These are phyloP conservation scores for Steinernema khuongi DNA, from an alignment of 1,140 invertebrate species.

Conservation along the genomic window DNA sequence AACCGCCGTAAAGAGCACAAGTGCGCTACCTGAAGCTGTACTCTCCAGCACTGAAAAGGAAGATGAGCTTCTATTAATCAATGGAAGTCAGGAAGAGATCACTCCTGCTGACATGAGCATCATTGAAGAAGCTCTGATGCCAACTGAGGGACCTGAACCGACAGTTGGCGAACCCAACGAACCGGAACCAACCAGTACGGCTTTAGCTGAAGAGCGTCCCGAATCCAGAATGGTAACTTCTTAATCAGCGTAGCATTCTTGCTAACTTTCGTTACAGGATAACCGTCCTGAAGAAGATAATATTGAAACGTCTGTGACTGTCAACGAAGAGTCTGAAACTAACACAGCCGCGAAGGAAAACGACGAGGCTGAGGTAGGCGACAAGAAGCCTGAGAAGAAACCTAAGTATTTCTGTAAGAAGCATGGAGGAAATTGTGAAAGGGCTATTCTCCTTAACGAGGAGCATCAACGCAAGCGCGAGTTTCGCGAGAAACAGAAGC, in stretches of 20 bases:
- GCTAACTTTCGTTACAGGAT: not conserved
- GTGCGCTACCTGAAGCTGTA: no score
- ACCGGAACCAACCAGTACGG: not conserved
- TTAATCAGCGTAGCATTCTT: not conserved
- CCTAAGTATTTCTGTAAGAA: not conserved
- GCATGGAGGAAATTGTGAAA: not conserved
- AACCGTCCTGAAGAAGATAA: not conserved
- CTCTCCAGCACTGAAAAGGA: no score
- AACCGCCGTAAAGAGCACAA: no score
- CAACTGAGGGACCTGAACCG: not conserved
- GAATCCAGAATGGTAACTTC: not conserved
- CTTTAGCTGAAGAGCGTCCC: conserved; percentile 1
- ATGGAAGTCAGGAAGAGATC: not conserved
- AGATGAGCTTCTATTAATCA: no score
- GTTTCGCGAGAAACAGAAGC: not conserved
- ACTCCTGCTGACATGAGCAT: not conserved
- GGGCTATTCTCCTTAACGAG: not conserved
- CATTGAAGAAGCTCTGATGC: not conserved
- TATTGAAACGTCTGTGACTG: not conserved
- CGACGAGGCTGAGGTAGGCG: no score
- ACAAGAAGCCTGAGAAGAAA: not conserved
- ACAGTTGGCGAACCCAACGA: not conserved
- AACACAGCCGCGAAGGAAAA: no score
- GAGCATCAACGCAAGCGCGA: not conserved
- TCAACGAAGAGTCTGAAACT: no score